Evolutionary conservation across 2,888 invertebrate genomes (phyloP), one percentile per base, ranked within the genome.

Genomic region (Aporophyla nigra): DNA sequence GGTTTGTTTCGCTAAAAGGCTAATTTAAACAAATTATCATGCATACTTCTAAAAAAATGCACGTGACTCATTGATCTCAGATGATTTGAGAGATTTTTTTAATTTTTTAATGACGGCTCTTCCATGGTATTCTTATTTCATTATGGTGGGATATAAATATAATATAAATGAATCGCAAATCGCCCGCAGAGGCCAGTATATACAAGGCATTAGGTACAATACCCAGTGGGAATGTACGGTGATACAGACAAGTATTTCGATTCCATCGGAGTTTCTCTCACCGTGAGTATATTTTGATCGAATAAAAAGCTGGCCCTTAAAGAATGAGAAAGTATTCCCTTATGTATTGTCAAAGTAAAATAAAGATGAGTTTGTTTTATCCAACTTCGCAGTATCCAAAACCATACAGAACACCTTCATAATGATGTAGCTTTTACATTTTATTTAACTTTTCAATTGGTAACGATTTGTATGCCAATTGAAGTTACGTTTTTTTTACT

Each of bases 241-340:
- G 77, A 85, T 51, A 82, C 86, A 33, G 87, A 91, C 74, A 86
- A 87, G 78, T 86, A 88, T 83, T 86, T 87, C 78, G 86, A 91
- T 66, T 87, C 87, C 75, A 88, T 91, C 67, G 92, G 91, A 65
- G 78, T 87, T 68, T 89, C 89, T 76, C 87, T 92, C 73, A 92
- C 91, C 78, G 93, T 93, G 78, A 93, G 93, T 92, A 90, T 27
- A 12, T 46, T 40, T 53, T 14, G 33, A 65, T 49, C 0, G 12
- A 33, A 54, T 5, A 2, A 40, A 49, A 24, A 51, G 51, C 14
- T n/a, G 1, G 16, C 14, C 9, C 9, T n/a, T 46, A 16, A 5
- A 71, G 27, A 24, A 27, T 10, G 10, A 10, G 0, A 43, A 1
- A 1, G 49, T 49, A 5, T 16, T 49, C 21, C 46, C 21, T 27